Base-by-base conservation (phyloP, 2,888 invertebrate species). In the Leucophenga montana region DNA sequence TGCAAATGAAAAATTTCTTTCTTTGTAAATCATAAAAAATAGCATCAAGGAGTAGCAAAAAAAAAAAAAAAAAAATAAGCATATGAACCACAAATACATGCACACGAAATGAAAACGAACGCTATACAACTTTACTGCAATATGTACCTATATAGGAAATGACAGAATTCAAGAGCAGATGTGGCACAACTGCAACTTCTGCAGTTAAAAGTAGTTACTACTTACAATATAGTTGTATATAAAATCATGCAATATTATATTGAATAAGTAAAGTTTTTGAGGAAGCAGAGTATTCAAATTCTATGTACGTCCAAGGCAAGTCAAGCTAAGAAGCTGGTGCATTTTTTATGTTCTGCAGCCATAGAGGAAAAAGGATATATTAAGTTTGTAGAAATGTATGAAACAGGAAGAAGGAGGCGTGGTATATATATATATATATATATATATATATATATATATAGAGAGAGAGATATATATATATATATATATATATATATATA, bases 1-100 rank as follows among this genome's bases (percentile, higher is more conserved):
- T 69, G 71, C 67, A 69, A 62, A 67, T 67, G 62, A 66, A 65
- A 53, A 56, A 50, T 59, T 46, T 59, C 59, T 61, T 61, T 14
- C 48, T 46, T 64, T 46, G 27, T n/a, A 27, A 57, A 57, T 57
- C 56, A 57, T 5, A 27, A 20, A 57, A 27, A 53, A 39, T 11
- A 39, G 1, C 8, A 39, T 1, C 8, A 39, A 39, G 9, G 20
- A 53, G 18, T 20, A 18, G 16, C 9, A 57, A 57, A 57, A 57
- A n/a, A n/a, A 31, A 57, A 57, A 27, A 27, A 14, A 27, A 31
- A 59, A n/a, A n/a, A n/a, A n/a, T n/a, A n/a, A n/a, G n/a, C n/a
- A n/a, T n/a, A 39, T 16, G 39, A 3, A 48, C 61, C 61, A 44
- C 61, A 61, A 61, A 27, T 27, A 48, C 46, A 48, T 64, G 48